A percentile compares a stretch with the other conserved stretches of the same genome.
Conservation (phyloP, 53 echinoderm and acorn worm species). For the Patiria pectinifera region DNA sequence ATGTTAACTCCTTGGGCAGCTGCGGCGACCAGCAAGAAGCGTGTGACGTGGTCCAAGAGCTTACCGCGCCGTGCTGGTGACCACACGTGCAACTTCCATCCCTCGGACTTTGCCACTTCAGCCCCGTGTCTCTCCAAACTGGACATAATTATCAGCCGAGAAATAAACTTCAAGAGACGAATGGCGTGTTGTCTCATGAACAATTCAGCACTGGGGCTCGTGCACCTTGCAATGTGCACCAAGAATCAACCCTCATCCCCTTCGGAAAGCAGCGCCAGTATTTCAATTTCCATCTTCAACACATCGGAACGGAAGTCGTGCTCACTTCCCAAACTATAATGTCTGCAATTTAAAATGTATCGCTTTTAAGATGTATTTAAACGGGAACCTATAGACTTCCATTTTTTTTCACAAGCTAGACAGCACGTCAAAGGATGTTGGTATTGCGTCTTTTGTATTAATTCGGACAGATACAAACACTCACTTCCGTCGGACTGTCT, state of each 20-base stretch:
- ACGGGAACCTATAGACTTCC: too few relatives aligned
- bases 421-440: too few relatives aligned
- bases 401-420: too few relatives aligned
- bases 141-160: background rate
- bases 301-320: background rate
- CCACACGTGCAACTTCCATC: constrained; percentile 1
- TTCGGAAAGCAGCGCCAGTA: background rate
- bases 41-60: constrained; percentile 31
- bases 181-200: background rate
- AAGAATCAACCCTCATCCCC: background rate
- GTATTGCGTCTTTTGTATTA: too few relatives aligned
- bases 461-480: too few relatives aligned
- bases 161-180: background rate
- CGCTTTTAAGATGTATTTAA: too few relatives aligned
- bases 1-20: background rate
- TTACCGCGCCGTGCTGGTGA: constrained; percentile 14
- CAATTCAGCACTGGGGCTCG: background rate
- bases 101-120: constrained; percentile 10
- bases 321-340: too few relatives aligned
- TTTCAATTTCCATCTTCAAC: background rate
- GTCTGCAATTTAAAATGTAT: too few relatives aligned
- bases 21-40: background rate
- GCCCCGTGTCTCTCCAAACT: background rate
- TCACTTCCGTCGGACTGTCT: too few relatives aligned
- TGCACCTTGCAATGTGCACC: background rate